Evolutionary conservation across 2,888 invertebrate genomes (phyloP).

Genomic region (Tenthredo distinguenda): DNA sequence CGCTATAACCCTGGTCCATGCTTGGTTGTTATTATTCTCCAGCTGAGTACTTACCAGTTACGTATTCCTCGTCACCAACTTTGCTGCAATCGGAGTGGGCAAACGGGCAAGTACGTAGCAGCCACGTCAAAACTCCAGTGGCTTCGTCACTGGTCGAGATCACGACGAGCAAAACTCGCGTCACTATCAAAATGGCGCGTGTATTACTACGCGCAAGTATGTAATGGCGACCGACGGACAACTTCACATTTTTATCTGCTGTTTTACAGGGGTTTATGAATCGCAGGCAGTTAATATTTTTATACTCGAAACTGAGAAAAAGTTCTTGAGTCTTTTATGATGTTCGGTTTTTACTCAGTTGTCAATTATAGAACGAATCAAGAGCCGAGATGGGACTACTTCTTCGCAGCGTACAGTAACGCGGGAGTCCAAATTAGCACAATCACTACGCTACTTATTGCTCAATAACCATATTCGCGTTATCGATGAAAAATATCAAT

Average conservation of each 20-base stretch:
- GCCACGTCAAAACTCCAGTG: conserved; percentile 94
- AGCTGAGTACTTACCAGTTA: conserved; percentile 92
- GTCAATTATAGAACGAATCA: neutral
- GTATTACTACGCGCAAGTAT: conserved; percentile 15
- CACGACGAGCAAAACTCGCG: conserved; percentile 88
- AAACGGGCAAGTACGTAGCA: conserved; percentile 95
- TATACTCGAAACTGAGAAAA: neutral
- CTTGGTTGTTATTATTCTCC: conserved; percentile 82
- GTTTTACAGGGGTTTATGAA: neutral
- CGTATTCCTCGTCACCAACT: conserved; percentile 97
- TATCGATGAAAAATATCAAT: conserved; percentile 37
- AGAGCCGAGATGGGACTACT: conserved; percentile 18
- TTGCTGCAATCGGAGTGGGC: conserved; percentile 96
- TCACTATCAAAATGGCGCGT: conserved; percentile 86
- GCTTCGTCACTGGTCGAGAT: conserved; percentile 89
- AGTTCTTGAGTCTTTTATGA: neutral
- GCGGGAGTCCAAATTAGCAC: conserved; percentile 54
- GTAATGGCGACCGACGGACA: neutral
- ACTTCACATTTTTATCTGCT: neutral
- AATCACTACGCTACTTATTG: conserved; percentile 47
- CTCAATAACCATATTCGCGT: conserved; percentile 33
- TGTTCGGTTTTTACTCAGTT: neutral
- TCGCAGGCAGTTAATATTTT: neutral
- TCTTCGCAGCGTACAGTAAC: conserved; percentile 35
- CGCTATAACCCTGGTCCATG: conserved; percentile 77